These are phyloP conservation scores for Candoia aspera DNA, from an alignment of 2,113 vertebrate species.

Conservation along the genomic window DNA sequence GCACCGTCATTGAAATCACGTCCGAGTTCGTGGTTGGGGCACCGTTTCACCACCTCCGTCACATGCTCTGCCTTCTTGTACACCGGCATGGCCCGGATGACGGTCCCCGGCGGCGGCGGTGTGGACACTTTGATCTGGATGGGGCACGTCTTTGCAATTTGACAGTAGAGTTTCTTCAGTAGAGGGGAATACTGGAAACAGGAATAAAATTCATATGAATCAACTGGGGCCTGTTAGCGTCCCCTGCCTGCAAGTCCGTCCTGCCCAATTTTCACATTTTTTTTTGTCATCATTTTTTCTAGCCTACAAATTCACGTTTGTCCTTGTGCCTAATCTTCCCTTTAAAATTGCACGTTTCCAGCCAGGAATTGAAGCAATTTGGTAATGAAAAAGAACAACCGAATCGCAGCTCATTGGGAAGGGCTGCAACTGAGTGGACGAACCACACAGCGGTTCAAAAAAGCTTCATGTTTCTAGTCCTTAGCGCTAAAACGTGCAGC, in stretches of 20 bases:
- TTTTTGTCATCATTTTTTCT: neutral
- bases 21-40: constrained; percentile 96
- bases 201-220: neutral
- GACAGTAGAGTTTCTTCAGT: constrained; percentile 98
- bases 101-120: constrained; percentile 85
- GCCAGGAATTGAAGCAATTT: neutral
- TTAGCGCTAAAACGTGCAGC: neutral
- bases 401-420: neutral
- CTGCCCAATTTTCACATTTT: no score
- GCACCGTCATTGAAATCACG: constrained; percentile 96
- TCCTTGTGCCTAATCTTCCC: neutral
- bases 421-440: neutral
- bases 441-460: neutral
- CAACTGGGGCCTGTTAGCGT: neutral
- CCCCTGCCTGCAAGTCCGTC: no score
- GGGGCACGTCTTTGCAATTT: constrained; percentile 97
- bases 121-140: constrained; percentile 95
- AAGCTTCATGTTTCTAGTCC: neutral
- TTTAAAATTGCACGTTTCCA: neutral
- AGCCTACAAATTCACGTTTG: no score
- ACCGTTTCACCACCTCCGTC: constrained; percentile 96
- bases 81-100: constrained; percentile 93
- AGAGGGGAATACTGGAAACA: constrained; percentile 88
- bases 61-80: constrained; percentile 99
- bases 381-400: neutral